Base-by-base conservation (phyloP, 2,797 vertebrate genomes). In the Enteromius mattozi region DNA sequence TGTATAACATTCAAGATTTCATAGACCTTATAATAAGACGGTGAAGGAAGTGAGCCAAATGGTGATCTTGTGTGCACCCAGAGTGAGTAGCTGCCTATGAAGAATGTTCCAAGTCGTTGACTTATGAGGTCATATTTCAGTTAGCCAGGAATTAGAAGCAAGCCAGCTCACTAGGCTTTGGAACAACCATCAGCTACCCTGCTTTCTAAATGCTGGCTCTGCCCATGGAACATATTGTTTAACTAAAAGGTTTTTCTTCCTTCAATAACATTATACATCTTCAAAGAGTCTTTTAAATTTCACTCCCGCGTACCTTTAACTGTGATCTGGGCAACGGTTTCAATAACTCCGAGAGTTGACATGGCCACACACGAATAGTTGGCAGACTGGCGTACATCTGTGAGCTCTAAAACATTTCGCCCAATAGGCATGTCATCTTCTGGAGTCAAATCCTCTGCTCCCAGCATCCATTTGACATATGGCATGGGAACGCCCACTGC, bases 371-470 rank as follows among this genome's bases (percentile, higher is more conserved):
- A 99, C 0, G 98, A 99, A 84, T 99, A 99, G 90, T 99, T 99
- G 93, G 97, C 97, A 85, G 98, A 99, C 94, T 99, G 98, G 47
- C 97, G 96, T 75, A 99, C 97, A 84, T 99, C 97, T 8, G 97
- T 99, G 87, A 99, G 95, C 84, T 99, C 98, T 83, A 99, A 94
- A 78, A 99, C 98, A 27, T 99, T 99, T 91, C 97, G 96, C 78
- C 98, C 98, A 87, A 99, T 99, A 84, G 98, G 98, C 98, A 99
- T 99, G 93, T 99, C 98, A 82, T 99, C 98, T 92, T 99, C 98
- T 0, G 98, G 98, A 5, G 98, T 99, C 91, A 99, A 93, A 93
- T 99, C 98, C 93, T 99, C 98, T 0, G 97, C 96, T 87, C 98
- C 98, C 80, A 99, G 93, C 98, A 99, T 99, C 98, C 98, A 99